Percentiles rank a stretch among this genome's conserved stretches.
Evolutionary conservation across 1,140 invertebrate species (phyloP).

Genomic region (Ceratina japonica): DNA sequence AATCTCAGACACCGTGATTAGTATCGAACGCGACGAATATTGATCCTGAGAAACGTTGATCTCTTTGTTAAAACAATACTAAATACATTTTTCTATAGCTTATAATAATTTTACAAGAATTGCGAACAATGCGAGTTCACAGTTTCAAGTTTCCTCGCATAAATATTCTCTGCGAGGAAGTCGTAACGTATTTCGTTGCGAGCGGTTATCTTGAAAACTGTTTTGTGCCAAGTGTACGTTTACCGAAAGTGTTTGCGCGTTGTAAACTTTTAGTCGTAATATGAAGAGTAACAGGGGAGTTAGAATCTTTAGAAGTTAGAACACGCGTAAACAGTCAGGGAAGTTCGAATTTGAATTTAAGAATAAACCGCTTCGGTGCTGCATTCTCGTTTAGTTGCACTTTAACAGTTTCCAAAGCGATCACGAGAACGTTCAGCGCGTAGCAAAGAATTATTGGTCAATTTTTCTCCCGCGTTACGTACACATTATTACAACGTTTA

Average conservation of each 20-base stretch:
- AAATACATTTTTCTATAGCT: no score
- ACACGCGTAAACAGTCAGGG: background rate
- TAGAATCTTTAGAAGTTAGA: background rate
- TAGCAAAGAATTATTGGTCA: background rate
- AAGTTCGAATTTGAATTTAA: background rate
- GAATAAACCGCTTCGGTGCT: background rate
- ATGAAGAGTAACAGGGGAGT: background rate
- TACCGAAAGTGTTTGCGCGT: conserved; percentile 6
- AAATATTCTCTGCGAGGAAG: background rate
- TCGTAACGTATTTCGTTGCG: background rate
- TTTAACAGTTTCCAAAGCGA: background rate
- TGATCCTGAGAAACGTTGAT: no score
- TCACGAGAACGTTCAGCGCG: background rate
- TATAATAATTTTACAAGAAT: no score
- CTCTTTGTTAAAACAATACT: no score
- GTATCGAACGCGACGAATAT: no score
- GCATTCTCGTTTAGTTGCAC: background rate
- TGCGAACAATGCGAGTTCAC: no score
- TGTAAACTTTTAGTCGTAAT: conserved; percentile 2
- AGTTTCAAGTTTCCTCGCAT: background rate
- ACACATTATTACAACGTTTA: no score
- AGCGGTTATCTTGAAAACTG: background rate
- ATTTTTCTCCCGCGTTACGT: background rate
- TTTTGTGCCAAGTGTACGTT: background rate
- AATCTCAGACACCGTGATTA: background rate